These are phyloP conservation scores for Drosophila cardini DNA, from an alignment of 1,140 invertebrate genomes.

Conservation along the genomic window DNA sequence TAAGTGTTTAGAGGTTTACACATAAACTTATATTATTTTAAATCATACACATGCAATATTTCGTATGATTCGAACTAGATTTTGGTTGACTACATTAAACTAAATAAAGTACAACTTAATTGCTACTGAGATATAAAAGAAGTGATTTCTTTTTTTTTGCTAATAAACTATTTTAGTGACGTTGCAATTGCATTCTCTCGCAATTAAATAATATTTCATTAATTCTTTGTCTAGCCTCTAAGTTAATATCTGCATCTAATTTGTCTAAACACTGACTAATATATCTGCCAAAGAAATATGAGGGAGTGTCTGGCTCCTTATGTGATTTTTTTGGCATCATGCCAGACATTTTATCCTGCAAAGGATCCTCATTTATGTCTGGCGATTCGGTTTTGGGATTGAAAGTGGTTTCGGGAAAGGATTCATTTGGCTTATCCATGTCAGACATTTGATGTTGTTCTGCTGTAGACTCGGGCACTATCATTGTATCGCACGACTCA, in stretches of 20 bases:
- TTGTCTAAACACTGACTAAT: constrained; percentile 26
- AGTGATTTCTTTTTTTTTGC: too few relatives aligned
- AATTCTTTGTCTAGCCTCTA: constrained; percentile 32
- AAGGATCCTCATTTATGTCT: not conserved
- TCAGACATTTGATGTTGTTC: too few relatives aligned
- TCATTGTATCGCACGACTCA: too few relatives aligned
- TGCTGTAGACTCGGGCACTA: not conserved
- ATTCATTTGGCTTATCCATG: not conserved
- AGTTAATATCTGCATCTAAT: constrained; percentile 21
- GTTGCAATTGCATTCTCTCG: constrained; percentile 25
- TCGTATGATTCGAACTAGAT: too few relatives aligned
- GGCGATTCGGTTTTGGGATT: not conserved
- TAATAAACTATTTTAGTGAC: constrained; percentile 15
- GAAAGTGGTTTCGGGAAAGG: not conserved
- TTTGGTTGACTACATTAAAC: too few relatives aligned
- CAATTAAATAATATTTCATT: constrained; percentile 18
- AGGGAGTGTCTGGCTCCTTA: constrained; percentile 1
- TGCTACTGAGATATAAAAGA: too few relatives aligned
- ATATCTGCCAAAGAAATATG: constrained; percentile 21
- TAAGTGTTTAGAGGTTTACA: too few relatives aligned
- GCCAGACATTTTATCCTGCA: not conserved
- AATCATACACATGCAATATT: too few relatives aligned
- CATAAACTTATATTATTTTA: too few relatives aligned
- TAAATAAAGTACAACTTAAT: too few relatives aligned
- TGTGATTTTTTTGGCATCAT: not conserved